Conservation (phyloP, 2,113 vertebrate genomes). For the Cynocephalus volans region DNA sequence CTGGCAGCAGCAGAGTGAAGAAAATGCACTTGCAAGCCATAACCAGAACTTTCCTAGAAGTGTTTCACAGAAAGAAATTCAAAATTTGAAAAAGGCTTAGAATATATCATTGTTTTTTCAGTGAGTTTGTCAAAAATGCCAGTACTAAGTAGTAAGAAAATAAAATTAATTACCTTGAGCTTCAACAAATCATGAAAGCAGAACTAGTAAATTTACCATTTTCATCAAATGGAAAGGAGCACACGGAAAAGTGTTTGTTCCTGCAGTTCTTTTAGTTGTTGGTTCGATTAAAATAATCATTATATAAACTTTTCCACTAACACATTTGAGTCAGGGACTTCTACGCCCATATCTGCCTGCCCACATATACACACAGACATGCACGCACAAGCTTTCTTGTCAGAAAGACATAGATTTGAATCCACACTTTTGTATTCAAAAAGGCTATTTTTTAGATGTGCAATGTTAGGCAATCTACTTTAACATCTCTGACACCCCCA, state of each 20-base stretch:
- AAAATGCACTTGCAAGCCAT: slow-evolving; percentile 12
- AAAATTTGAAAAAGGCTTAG: background rate
- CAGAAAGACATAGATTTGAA: background rate
- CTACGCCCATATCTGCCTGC: background rate
- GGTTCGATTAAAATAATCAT: background rate
- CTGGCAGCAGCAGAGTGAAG: background rate
- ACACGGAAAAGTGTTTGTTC: slow-evolving; percentile 30
- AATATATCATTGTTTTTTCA: background rate
- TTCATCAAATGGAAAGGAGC: background rate
- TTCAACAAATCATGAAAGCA: slow-evolving; percentile 56
- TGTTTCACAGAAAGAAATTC: slow-evolving; percentile 39
- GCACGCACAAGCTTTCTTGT: background rate
- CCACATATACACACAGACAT: background rate
- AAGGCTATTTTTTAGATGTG: background rate
- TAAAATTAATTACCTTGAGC: background rate
- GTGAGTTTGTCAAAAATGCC: background rate
- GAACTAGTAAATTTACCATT: slow-evolving; percentile 14
- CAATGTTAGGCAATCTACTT: background rate
- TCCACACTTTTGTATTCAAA: slow-evolving; percentile 3
- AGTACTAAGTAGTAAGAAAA: slow-evolving; percentile 2
- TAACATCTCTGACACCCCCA: background rate
- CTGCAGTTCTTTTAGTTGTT: background rate
- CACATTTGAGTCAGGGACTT: background rate
- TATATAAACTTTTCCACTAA: slow-evolving; percentile 2
- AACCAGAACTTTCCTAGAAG: background rate